A percentile compares a stretch with the other conserved stretches of the same genome.
phyloP scores from a whole-genome alignment of 2,797 vertebrate species.

The Selene dorsalis region DNA sequence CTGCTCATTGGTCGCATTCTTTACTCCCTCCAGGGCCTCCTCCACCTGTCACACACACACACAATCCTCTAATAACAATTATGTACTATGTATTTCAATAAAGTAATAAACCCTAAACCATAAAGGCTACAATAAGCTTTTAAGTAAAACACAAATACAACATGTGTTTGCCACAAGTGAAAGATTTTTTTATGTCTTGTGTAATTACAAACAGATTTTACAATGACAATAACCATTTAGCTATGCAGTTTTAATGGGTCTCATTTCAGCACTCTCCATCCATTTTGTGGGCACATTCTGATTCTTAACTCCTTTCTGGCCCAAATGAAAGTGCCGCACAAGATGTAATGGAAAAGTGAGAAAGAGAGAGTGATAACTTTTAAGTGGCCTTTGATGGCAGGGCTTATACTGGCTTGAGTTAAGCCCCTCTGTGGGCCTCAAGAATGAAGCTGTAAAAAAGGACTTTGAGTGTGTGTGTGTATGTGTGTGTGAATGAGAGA shows the following conservation, averaged over 20 bases:
- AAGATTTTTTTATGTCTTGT: slow-evolving; percentile 7
- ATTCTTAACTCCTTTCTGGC: slow-evolving; percentile 45
- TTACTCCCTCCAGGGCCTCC: slow-evolving; percentile 95
- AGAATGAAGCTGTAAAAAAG: slow-evolving; percentile 44
- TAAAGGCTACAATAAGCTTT: slow-evolving; percentile 1
- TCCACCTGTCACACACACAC: slow-evolving; percentile 87
- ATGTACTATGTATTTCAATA: neutral
- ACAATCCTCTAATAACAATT: neutral
- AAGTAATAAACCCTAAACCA: neutral
- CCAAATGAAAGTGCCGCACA: slow-evolving; percentile 59
- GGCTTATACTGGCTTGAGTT: slow-evolving; percentile 68
- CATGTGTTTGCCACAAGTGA: too few species aligned
- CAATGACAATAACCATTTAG: slow-evolving; percentile 40
- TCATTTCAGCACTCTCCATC: slow-evolving; percentile 37
- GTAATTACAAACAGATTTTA: slow-evolving; percentile 24
- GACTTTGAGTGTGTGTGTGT: neutral
- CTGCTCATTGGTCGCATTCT: slow-evolving; percentile 97
- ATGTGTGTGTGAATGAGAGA: too few species aligned
- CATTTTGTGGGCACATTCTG: slow-evolving; percentile 27
- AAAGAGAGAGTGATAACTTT: slow-evolving; percentile 52
- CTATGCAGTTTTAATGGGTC: slow-evolving; percentile 39
- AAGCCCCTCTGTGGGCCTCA: slow-evolving; percentile 58
- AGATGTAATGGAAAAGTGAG: slow-evolving; percentile 58
- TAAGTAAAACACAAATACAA: slow-evolving; percentile 4
- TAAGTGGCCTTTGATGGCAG: slow-evolving; percentile 73